Evolutionary conservation across 2,113 vertebrate genomes (phyloP), one percentile per base, ranked within the genome.

Genomic region (Gracilinanus agilis): DNA sequence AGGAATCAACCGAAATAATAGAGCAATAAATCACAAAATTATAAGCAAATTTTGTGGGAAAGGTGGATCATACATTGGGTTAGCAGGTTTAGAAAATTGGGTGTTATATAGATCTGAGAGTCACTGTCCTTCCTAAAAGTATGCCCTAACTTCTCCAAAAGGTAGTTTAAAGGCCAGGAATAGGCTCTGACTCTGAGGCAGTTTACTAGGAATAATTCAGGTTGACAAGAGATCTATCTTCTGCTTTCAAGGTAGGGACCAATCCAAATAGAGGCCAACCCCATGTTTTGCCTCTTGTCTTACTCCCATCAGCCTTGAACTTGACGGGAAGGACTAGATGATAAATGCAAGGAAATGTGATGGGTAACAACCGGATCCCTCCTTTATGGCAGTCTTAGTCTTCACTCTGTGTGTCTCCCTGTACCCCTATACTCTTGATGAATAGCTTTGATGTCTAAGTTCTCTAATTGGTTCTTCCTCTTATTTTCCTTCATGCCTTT

Each of bases 1-100:
- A 91, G 95, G 27, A 95, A 95, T 95, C 94, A 96, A 94, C 12
- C 94, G 44, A 93, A 96, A 93, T 23, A 61, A 24, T 40, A 83
- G 96, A 96, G 90, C 13, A 3, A 3, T 90, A 54, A 95, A 95
- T 96, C 55, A 23, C 10, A 88, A 44, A 95, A 88, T 89, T 93
- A 96, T 44, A 96, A 93, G 56, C 19, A 25, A 91, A 54, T 34
- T 40, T 90, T 88, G 23, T 19, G 44, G 90, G 93, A 83, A 83
- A 49, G 1, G 25, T 67, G 56, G 88, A 88, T 67, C 53, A 55
- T 40, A 92, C 11, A 92, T 44, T 44, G 91, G 13, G 9, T 53
- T 92, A 55, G 27, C 7, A 92, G 40, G 53, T 25, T 90, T n/a
- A 25, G 61, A 75, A 13, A n/a, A 75, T n/a, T 19, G 61, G 61